Evolutionary conservation across 2,113 vertebrate species (phyloP).

Genomic region (Dasypus novemcinctus): DNA sequence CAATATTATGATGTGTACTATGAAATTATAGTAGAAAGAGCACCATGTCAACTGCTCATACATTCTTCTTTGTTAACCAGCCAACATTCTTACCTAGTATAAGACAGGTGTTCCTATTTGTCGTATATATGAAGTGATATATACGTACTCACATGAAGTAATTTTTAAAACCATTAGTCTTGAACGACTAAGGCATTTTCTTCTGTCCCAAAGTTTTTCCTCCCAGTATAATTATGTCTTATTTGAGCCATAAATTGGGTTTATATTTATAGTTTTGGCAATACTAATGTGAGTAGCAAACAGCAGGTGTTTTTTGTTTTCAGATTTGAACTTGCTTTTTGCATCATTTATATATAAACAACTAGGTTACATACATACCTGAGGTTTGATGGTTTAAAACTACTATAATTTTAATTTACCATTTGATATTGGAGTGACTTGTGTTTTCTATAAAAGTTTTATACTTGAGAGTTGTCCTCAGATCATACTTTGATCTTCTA

Average conservation of each 20-base stretch:
- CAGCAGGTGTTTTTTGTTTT: neutral
- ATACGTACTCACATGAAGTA: neutral
- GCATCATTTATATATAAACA: neutral
- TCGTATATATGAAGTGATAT: neutral
- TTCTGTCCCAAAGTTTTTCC: neutral
- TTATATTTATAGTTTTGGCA: neutral
- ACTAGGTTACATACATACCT: neutral
- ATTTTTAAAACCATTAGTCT: conserved; percentile 1
- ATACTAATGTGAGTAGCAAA: neutral
- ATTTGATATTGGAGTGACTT: neutral
- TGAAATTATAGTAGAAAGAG: neutral
- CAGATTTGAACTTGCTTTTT: neutral
- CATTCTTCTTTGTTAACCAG: neutral
- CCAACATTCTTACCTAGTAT: neutral
- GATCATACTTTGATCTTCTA: neutral
- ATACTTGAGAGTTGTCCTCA: neutral
- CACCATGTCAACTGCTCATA: neutral
- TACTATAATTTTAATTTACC: neutral
- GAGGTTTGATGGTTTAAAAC: neutral
- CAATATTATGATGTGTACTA: neutral
- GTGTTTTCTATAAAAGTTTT: conserved; percentile 5
- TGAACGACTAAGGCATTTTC: neutral
- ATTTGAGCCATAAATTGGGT: neutral
- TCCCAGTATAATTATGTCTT: neutral
- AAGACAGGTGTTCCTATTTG: neutral